phyloP scores from a whole-genome alignment of 2,888 invertebrate species.

The Rhagonycha lutea region DNA sequence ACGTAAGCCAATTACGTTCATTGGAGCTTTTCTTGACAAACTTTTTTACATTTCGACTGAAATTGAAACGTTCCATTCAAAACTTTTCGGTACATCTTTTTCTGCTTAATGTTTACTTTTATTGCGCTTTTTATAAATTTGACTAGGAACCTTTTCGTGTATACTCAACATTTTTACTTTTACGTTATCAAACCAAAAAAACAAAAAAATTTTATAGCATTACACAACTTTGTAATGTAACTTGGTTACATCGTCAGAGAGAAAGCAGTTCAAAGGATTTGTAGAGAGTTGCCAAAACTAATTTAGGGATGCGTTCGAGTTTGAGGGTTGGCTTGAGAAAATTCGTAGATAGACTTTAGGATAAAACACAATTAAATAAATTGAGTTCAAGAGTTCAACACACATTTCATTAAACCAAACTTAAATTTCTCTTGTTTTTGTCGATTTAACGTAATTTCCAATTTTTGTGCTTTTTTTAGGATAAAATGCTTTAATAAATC shows the following conservation, averaged over 20 bases:
- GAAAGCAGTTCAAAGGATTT: constrained; percentile 28
- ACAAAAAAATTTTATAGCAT: constrained; percentile 7
- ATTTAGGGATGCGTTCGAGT: constrained; percentile 28
- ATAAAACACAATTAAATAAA: constrained; percentile 29
- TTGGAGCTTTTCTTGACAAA: background rate
- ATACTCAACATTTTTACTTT: constrained; percentile 8
- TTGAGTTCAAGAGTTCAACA: constrained; percentile 26
- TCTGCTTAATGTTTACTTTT: background rate
- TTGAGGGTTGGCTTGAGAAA: constrained; percentile 26
- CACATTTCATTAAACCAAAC: constrained; percentile 20
- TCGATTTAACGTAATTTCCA: background rate
- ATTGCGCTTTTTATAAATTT: constrained; percentile 10
- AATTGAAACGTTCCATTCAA: background rate
- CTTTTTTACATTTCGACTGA: background rate
- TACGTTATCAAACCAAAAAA: constrained; percentile 12
- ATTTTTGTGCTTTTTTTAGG: background rate
- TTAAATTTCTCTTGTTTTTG: constrained; percentile 17
- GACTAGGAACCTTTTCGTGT: constrained; percentile 13
- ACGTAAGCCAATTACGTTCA: background rate
- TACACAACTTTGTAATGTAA: constrained; percentile 22
- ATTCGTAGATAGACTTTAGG: constrained; percentile 27
- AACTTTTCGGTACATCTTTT: background rate
- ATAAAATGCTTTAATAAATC: background rate
- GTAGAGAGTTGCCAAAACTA: constrained; percentile 29
- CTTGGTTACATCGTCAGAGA: constrained; percentile 25